phyloP scores from a whole-genome alignment of 2,888 invertebrate species.

The Cylloceria caligata region DNA sequence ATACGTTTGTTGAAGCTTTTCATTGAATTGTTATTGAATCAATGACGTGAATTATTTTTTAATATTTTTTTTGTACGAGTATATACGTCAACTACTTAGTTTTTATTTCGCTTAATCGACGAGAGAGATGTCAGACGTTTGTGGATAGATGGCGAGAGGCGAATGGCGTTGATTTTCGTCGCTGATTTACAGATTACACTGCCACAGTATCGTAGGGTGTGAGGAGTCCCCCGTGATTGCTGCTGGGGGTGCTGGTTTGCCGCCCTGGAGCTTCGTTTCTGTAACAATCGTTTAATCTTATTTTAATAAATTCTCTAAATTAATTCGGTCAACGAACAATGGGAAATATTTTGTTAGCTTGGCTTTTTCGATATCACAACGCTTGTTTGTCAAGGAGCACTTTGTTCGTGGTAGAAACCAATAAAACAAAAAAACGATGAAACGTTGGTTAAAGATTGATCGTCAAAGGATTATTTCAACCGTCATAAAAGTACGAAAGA shows the following conservation, averaged over 20 bases:
- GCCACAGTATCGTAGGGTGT: conserved; percentile 99
- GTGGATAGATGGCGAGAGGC: conserved; percentile 49
- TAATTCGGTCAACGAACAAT: conserved; percentile 14
- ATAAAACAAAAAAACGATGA: neutral
- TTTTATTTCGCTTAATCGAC: conserved; percentile 28
- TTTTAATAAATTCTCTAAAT: conserved; percentile 26
- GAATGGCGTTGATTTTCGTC: conserved; percentile 56
- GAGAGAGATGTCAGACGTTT: conserved; percentile 54
- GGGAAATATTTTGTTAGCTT: conserved; percentile 14
- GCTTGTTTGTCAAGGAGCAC: conserved; percentile 25
- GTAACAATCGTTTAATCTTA: conserved; percentile 79
- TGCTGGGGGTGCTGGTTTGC: conserved; percentile 86
- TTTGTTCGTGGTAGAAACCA: neutral
- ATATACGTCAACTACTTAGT: conserved; percentile 41
- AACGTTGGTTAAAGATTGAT: neutral
- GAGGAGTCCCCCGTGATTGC: conserved; percentile 90
- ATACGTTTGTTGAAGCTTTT: no score
- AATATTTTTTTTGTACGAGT: no score
- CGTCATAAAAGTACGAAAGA: neutral
- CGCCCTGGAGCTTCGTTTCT: conserved; percentile 97
- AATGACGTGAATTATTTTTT: no score
- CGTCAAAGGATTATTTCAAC: neutral
- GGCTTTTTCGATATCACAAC: conserved; percentile 35
- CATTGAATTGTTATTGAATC: no score
- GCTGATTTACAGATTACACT: conserved; percentile 95